phyloP scores from a whole-genome alignment of 2,888 invertebrate genomes.

The Aplocera efformata region DNA sequence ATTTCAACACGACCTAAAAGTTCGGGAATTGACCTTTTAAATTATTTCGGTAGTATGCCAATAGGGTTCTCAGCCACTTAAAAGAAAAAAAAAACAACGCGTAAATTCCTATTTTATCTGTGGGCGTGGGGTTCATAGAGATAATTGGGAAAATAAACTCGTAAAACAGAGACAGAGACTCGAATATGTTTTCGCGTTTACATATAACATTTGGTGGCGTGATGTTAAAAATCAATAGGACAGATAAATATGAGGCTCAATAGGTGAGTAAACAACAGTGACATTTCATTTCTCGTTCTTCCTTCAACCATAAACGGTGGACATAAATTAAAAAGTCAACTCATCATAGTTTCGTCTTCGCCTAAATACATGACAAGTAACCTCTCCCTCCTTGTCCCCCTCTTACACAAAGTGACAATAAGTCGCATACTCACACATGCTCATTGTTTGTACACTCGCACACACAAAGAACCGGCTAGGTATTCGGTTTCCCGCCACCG shows the following conservation, averaged over 20 bases:
- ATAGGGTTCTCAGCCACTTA: no score
- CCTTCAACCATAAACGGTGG: slow-evolving; percentile 48
- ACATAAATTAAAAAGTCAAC: slow-evolving; percentile 74
- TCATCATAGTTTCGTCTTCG: slow-evolving; percentile 74
- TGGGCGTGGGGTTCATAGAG: no score
- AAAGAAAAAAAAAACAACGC: no score
- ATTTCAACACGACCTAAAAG: no score
- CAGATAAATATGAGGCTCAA: slow-evolving; percentile 43
- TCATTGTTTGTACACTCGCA: slow-evolving; percentile 71
- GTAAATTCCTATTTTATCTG: no score
- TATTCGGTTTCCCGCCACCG: slow-evolving; percentile 80
- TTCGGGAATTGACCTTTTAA: no score
- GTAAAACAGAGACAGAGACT: slow-evolving; percentile 12
- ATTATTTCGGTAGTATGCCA: no score
- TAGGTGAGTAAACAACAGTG: slow-evolving; percentile 55
- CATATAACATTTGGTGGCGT: slow-evolving; percentile 56
- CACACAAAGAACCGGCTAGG: slow-evolving; percentile 64
- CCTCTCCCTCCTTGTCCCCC: slow-evolving; percentile 72
- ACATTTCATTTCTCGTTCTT: slow-evolving; percentile 37
- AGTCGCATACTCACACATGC: slow-evolving; percentile 63
- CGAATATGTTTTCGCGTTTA: slow-evolving; percentile 39
- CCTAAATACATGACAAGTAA: slow-evolving; percentile 79
- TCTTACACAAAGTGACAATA: slow-evolving; percentile 76
- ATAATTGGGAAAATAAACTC: no score
- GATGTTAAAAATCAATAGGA: slow-evolving; percentile 68